A percentile compares a stretch with the other conserved stretches of the same genome.
Conservation (phyloP, 2,113 vertebrate genomes). For the mouse (Mus musculus) region DNA sequence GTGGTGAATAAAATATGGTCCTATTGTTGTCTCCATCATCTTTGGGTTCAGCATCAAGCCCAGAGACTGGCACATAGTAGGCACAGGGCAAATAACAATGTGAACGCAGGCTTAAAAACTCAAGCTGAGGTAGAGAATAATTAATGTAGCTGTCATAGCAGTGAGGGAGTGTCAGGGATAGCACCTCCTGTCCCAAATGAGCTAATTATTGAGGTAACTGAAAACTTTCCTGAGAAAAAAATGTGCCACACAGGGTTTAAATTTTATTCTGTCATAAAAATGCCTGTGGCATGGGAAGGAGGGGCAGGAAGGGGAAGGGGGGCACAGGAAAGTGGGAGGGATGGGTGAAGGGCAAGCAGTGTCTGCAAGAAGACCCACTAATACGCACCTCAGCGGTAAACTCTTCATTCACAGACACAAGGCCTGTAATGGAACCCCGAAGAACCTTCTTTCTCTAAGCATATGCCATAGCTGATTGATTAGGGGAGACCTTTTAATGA, state of each 20-base stretch:
- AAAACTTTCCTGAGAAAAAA: constrained; percentile 42
- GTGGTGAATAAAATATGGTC: not conserved
- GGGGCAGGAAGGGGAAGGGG: no score
- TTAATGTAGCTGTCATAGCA: not conserved
- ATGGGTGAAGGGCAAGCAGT: not conserved
- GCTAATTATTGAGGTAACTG: not conserved
- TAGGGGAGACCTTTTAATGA: constrained; percentile 72
- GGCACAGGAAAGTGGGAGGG: not conserved
- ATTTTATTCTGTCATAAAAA: constrained; percentile 51
- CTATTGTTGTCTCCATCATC: not conserved
- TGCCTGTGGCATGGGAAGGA: not conserved
- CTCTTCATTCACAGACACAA: not conserved
- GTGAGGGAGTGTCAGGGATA: not conserved
- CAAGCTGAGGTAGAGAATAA: not conserved
- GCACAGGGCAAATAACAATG: not conserved
- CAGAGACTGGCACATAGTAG: not conserved
- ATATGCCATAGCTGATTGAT: constrained; percentile 32
- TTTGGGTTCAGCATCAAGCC: not conserved
- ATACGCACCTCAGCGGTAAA: fast-evolving
- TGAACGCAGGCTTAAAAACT: not conserved
- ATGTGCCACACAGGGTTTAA: not conserved
- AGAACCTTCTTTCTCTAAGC: constrained; percentile 32
- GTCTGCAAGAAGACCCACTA: not conserved
- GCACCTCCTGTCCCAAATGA: constrained; percentile 43
- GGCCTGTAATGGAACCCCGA: not conserved